phyloP scores from a whole-genome alignment of 2,113 vertebrate genomes.

The Nyctibius bracteatus region DNA sequence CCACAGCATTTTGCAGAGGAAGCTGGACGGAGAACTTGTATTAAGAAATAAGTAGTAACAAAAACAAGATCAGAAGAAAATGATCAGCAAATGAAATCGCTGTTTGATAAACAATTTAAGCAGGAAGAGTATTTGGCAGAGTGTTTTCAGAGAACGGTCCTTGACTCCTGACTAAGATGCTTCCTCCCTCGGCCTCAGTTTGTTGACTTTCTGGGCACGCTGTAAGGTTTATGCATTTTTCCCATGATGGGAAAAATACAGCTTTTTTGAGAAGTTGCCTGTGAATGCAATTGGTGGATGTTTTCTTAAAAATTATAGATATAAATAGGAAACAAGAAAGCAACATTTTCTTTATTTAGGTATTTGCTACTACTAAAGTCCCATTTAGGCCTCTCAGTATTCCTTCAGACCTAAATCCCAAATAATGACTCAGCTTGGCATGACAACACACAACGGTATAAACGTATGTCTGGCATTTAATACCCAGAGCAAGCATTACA shows the following conservation, averaged over 20 bases:
- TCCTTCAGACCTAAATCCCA: background rate
- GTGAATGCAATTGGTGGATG: background rate
- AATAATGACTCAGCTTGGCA: background rate
- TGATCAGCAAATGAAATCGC: conserved; percentile 13
- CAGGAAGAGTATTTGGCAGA: conserved; percentile 51
- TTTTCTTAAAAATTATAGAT: conserved; percentile 5
- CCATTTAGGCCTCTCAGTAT: background rate
- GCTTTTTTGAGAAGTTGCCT: background rate
- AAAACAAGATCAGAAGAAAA: conserved; percentile 37
- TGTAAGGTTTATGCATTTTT: conserved; percentile 9
- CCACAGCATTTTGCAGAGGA: background rate
- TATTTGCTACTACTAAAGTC: background rate
- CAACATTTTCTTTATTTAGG: conserved; percentile 11
- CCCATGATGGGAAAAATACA: conserved; percentile 32
- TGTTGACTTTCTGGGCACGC: conserved; percentile 48
- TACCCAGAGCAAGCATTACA: background rate
- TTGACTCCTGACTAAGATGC: conserved; percentile 46
- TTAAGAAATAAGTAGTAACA: background rate
- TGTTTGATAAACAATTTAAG: conserved; percentile 46
- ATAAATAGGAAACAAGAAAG: conserved; percentile 52
- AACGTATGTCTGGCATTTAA: background rate
- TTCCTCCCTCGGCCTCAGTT: conserved; percentile 36
- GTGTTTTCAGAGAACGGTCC: conserved; percentile 13
- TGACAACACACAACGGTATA: background rate
- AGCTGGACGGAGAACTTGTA: background rate